Conservation (phyloP, 2,797 vertebrate species). For the Manis pentadactyla region DNA sequence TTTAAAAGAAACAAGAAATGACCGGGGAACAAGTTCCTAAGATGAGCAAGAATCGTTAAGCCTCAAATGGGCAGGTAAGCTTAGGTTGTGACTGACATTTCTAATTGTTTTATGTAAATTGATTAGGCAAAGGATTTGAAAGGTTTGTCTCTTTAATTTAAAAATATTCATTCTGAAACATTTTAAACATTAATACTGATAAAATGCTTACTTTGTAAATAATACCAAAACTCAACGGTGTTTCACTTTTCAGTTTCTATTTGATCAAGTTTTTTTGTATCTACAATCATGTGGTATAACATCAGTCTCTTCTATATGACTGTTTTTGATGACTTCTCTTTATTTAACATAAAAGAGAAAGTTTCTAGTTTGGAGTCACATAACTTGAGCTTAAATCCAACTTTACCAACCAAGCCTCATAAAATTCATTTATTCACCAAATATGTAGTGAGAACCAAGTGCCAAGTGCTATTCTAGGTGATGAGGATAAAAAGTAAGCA, state of each 20-base stretch:
- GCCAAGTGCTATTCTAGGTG: not conserved
- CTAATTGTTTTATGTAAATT: not conserved
- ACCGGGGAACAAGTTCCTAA: not conserved
- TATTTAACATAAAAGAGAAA: not conserved
- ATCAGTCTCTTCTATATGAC: not conserved
- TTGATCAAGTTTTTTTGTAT: not conserved
- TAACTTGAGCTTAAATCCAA: not conserved
- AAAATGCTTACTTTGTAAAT: not conserved
- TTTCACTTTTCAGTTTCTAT: not conserved
- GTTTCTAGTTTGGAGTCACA: not conserved
- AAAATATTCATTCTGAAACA: constrained; percentile 9
- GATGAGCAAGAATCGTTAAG: constrained; percentile 22
- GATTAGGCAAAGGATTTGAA: not conserved
- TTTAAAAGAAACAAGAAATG: constrained; percentile 9
- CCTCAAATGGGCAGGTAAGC: not conserved
- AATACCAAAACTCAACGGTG: not conserved
- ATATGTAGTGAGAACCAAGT: not conserved
- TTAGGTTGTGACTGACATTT: not conserved
- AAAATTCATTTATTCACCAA: constrained; percentile 18
- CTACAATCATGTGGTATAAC: not conserved
- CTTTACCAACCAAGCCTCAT: not conserved
- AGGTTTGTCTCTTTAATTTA: not conserved
- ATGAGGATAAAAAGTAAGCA: not conserved
- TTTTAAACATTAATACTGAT: not conserved
- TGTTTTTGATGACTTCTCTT: not conserved